Conservation (phyloP, 2,888 invertebrate species). For the Thymelicus sylvestris region DNA sequence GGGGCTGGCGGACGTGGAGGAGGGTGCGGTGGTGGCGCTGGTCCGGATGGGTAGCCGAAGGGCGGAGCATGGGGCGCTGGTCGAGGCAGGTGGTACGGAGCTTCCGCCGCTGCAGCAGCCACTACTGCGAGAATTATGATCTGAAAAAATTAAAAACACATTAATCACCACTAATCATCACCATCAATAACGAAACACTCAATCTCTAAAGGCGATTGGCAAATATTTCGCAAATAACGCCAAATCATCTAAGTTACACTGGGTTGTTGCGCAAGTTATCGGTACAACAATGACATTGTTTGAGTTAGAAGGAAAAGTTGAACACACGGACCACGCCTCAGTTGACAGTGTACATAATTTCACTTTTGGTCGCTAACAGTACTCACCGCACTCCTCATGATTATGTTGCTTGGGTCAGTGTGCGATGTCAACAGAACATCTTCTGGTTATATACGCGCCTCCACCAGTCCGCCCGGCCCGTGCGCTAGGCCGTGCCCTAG, state of each 20-base stretch:
- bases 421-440: conserved; percentile 54
- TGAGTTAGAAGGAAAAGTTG: conserved; percentile 42
- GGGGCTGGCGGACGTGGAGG: conserved; percentile 42
- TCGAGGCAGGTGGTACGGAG: conserved; percentile 71
- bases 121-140: conserved; percentile 67
- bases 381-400: conserved; percentile 80
- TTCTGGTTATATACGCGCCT: conserved; percentile 70
- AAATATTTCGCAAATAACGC: neutral
- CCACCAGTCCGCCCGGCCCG: conserved; percentile 56
- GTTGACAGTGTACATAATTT: conserved; percentile 60
- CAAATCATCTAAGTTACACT: neutral
- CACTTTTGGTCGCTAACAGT: conserved; percentile 48
- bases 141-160: conserved; percentile 48
- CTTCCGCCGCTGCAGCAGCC: conserved; percentile 67
- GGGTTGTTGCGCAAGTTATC: conserved; percentile 24
- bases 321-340: conserved; percentile 46
- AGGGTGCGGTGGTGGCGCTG: conserved; percentile 49
- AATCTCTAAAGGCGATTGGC: neutral
- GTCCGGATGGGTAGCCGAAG: conserved; percentile 60
- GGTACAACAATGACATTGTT: conserved; percentile 38
- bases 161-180: neutral
- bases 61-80: conserved; percentile 61
- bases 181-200: neutral
- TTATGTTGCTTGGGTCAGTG: conserved; percentile 61
- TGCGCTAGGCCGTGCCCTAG: conserved; percentile 43